These are phyloP conservation scores for Drosophila guanche DNA, from an alignment of 1,140 invertebrate species.

Conservation along the genomic window DNA sequence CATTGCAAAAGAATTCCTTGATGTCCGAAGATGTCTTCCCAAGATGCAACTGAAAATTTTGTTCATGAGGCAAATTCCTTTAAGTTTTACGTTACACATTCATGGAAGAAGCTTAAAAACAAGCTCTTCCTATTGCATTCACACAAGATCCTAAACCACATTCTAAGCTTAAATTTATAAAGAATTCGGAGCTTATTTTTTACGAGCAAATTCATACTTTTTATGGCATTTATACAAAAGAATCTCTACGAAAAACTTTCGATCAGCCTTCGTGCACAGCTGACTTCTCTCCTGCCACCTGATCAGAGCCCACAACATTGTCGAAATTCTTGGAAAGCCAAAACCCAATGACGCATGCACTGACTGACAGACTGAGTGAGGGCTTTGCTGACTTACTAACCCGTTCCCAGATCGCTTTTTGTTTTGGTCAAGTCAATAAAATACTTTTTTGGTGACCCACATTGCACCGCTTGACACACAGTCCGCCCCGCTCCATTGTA, in stretches of 20 bases:
- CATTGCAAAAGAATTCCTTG: too few species aligned
- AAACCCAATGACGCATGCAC: conserved; percentile 55
- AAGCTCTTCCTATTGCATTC: too few species aligned
- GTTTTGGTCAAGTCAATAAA: conserved; percentile 68
- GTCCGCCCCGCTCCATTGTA: conserved; percentile 16
- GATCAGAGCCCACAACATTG: background rate
- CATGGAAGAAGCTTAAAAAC: too few species aligned
- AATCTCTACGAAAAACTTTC: background rate
- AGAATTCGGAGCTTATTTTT: too few species aligned
- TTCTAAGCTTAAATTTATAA: too few species aligned
- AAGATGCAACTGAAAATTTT: too few species aligned
- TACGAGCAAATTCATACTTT: background rate
- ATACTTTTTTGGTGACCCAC: conserved; percentile 59
- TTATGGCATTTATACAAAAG: background rate
- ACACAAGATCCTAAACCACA: too few species aligned
- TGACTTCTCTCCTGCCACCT: conserved; percentile 2
- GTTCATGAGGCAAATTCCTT: too few species aligned
- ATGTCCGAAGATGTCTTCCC: too few species aligned
- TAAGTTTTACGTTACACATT: too few species aligned
- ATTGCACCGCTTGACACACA: conserved; percentile 43
- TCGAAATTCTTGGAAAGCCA: conserved; percentile 40
- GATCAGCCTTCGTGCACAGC: conserved; percentile 1
- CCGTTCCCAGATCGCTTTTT: conserved; percentile 33
- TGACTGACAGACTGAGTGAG: background rate
- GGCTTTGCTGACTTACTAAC: conserved; percentile 63